These are phyloP conservation scores for Sus cebifrons DNA, from an alignment of 2,797 vertebrate species.

Conservation along the genomic window DNA sequence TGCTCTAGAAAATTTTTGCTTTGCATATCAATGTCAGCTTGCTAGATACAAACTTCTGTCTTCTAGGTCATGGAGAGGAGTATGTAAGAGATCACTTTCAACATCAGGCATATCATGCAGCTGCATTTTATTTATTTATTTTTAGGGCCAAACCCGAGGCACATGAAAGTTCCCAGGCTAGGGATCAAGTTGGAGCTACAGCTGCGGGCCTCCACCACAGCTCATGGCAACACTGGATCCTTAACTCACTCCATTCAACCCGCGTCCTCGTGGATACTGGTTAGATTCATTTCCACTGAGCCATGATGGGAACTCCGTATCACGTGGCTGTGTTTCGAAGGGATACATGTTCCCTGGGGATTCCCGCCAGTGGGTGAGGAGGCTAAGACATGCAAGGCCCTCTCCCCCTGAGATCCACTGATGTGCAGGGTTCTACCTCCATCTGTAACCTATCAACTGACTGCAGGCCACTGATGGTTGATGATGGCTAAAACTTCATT, in stretches of 20 bases:
- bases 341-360: not conserved
- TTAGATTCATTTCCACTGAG: too few relatives aligned
- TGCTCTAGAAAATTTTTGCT: slow-evolving; percentile 13
- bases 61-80: not conserved
- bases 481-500: not conserved
- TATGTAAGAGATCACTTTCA: slow-evolving; percentile 21
- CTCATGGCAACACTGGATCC: too few relatives aligned
- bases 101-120: not conserved
- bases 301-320: too few relatives aligned
- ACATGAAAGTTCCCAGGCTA: too few relatives aligned
- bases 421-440: not conserved
- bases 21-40: not conserved
- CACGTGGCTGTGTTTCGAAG: not conserved
- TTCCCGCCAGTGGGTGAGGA: not conserved
- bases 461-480: not conserved
- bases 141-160: too few relatives aligned
- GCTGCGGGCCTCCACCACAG: too few relatives aligned
- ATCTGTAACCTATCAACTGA: not conserved
- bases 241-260: too few relatives aligned
- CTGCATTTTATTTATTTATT: not conserved
- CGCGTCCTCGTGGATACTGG: too few relatives aligned
- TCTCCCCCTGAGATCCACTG: not conserved
- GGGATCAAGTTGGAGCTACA: too few relatives aligned
- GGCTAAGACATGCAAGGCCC: too few relatives aligned
- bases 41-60: not conserved